Base-by-base conservation (phyloP, 2,113 vertebrate species). In the Naja naja region DNA sequence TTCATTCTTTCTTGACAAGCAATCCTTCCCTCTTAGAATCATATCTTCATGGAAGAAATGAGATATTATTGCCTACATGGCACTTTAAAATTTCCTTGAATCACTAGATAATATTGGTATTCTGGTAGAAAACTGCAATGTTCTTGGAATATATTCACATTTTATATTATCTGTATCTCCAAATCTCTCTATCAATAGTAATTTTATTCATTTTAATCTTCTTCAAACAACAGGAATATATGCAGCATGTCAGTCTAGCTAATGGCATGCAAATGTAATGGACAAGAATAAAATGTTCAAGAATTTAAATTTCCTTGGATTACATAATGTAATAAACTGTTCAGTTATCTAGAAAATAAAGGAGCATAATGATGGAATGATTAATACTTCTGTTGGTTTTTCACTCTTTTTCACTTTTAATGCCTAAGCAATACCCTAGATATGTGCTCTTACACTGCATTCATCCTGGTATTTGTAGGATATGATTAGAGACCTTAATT, bases 151-250 rank as follows among this genome's bases (percentile, higher is more conserved):
- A 81, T 53, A 85, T 47, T 22, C 58, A 58, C 11, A 55, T 8
- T 90, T 55, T 5, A 39, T 34, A 47, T 90, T 86, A 85, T 90
- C 88, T 43, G 74, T 23, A 20, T 22, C 54, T 93, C 34, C 2
- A 7, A 49, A 89, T 93, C 30, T 86, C 74, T 89, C 25, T 86
- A 45, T 20, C 56, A 89, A 89, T 27, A 11, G 27, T 52, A 74
- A 56, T 89, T 53, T 64, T 69, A 47, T 90, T 64, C 88, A 6
- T 93, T 90, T 90, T 87, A 93, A 93, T 90, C 54, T 90, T 81
- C 92, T 87, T 89, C 43, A 81, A 90, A 54, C 92, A 64, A 85
- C n/a, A 87, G n/a, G n/a, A 34, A 87, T 69, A 27, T 86, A 93
- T 90, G 89, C 52, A 64, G 12, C 81, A 45, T 30, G 49, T 87